These are phyloP conservation scores for Heliothis subflexa DNA, from an alignment of 1,140 invertebrate species.

Conservation along the genomic window DNA sequence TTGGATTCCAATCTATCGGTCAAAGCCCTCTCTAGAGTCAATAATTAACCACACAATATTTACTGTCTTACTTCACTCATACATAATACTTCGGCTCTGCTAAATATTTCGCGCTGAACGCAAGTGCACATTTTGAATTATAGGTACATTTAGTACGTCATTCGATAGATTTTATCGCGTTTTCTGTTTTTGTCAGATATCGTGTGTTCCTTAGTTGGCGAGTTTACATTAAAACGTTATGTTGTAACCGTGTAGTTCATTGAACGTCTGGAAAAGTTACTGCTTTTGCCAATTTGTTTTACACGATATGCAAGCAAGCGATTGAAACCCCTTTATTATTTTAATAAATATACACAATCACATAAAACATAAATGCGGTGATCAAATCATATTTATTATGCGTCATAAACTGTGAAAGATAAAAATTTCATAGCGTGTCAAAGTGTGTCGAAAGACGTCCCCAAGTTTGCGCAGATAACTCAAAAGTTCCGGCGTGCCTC, in stretches of 20 bases:
- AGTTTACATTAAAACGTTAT: slow-evolving; percentile 1
- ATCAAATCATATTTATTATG: neutral
- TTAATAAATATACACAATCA: slow-evolving; percentile 2
- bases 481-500: slow-evolving; percentile 26
- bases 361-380: neutral
- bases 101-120: slow-evolving; percentile 4
- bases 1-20: slow-evolving; percentile 75
- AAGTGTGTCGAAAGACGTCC: slow-evolving; percentile 9
- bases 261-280: slow-evolving; percentile 9
- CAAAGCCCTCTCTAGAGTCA: slow-evolving; percentile 60
- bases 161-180: slow-evolving; percentile 22
- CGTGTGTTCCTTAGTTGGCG: slow-evolving; percentile 5
- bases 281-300: neutral
- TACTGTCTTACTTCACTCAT: slow-evolving; percentile 12
- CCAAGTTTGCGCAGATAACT: neutral
- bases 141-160: slow-evolving; percentile 17
- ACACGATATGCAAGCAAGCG: neutral
- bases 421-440: neutral
- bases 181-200: slow-evolving; percentile 6
- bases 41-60: slow-evolving; percentile 36
- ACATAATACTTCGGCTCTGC: slow-evolving; percentile 20
- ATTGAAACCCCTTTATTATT: neutral
- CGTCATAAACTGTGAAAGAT: neutral
- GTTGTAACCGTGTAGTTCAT: slow-evolving; percentile 6
- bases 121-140: slow-evolving; percentile 29